Conservation (phyloP, 64 coral and sea anemone species). For the Orbicella faveolata region DNA sequence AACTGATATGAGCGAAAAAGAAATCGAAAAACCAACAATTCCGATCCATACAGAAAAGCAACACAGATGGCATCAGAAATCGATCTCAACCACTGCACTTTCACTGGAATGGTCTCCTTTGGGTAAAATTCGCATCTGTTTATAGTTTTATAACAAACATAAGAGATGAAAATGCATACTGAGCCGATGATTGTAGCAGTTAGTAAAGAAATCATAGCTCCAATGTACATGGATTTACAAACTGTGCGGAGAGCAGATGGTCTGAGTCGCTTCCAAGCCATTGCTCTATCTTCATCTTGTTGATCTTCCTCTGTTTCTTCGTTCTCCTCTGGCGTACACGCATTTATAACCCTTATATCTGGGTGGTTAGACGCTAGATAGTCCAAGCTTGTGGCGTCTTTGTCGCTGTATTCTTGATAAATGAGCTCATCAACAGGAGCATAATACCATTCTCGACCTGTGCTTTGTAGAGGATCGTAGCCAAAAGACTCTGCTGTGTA, state of each 20-base stretch:
- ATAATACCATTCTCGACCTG: neutral
- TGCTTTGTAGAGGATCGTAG: no score
- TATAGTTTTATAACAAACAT: neutral
- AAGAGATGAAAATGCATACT: neutral
- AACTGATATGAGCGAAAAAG: slow-evolving; percentile 3
- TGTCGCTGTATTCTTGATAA: slow-evolving; percentile 16
- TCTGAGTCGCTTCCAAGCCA: neutral
- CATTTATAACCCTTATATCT: neutral
- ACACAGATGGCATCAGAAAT: neutral
- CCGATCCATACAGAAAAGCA: neutral
- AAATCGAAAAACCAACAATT: neutral
- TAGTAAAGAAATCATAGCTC: no score
- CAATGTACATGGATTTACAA: no score
- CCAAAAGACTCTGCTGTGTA: no score
- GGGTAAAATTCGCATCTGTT: neutral
- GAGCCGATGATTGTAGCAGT: neutral
- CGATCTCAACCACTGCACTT: slow-evolving; percentile 2
- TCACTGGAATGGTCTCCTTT: neutral
- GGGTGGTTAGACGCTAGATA: no score
- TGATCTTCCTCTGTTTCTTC: neutral
- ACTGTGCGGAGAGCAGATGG: neutral
- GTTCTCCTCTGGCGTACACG: neutral
- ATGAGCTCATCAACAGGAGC: slow-evolving; percentile 4
- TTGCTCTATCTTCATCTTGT: no score
- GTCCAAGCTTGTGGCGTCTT: no score